These are phyloP conservation scores for Notolabrus celidotus DNA, from an alignment of 2,797 vertebrate species.

Conservation along the genomic window DNA sequence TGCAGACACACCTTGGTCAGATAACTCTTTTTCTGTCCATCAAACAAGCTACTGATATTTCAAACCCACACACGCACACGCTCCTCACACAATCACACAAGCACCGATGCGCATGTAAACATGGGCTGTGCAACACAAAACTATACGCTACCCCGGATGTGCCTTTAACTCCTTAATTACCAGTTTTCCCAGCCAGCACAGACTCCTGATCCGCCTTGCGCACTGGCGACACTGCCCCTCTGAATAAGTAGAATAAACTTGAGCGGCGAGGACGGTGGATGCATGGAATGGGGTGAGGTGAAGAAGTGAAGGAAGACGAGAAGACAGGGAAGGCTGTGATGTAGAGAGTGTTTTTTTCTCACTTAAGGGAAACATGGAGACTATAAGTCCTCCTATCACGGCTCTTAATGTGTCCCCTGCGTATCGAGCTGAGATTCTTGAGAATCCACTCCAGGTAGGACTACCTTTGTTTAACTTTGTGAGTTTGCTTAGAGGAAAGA, in stretches of 20 bases:
- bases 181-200: slow-evolving; percentile 6
- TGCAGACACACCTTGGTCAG: too few species aligned
- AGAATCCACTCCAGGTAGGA: slow-evolving; percentile 76
- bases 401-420: slow-evolving; percentile 13
- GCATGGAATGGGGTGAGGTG: slow-evolving; percentile 41
- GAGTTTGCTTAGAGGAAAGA: not conserved
- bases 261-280: slow-evolving; percentile 30
- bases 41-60: too few species aligned
- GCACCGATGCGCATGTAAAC: too few species aligned
- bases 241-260: not conserved
- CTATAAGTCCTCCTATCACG: slow-evolving; percentile 39
- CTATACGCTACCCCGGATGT: too few species aligned
- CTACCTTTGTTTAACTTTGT: slow-evolving; percentile 5
- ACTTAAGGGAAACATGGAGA: slow-evolving; percentile 64
- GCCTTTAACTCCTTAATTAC: not conserved
- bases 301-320: slow-evolving; percentile 40
- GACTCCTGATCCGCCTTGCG: slow-evolving; percentile 27
- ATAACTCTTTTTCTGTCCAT: too few species aligned
- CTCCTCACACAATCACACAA: too few species aligned
- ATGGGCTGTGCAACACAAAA: too few species aligned
- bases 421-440: slow-evolving; percentile 57
- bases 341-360: not conserved
- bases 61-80: too few species aligned
- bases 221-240: slow-evolving; percentile 32
- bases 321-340: slow-evolving; percentile 10